phyloP scores from a whole-genome alignment of 2,113 vertebrate genomes.

The Brachionichthys hirsutus region DNA sequence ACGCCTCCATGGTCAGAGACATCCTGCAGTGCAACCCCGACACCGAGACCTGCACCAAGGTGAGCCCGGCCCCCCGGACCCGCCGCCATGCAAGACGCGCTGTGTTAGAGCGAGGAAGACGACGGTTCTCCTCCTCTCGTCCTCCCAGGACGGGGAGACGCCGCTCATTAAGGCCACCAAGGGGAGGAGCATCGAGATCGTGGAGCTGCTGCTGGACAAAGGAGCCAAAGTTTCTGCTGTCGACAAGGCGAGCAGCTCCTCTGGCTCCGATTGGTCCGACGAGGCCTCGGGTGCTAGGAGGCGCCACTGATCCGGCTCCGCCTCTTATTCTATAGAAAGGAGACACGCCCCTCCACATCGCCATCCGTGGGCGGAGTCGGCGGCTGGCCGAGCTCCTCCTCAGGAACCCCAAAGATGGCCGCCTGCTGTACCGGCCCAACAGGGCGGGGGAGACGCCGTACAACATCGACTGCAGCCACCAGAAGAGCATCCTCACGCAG shows the following conservation, averaged over 20 bases:
- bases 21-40: constrained; percentile 97
- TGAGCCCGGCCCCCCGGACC: constrained; percentile 54
- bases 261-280: too few species aligned
- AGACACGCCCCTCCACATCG: constrained; percentile 95
- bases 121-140: too few species aligned
- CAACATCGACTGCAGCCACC: constrained; percentile 98
- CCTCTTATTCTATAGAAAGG: constrained; percentile 82
- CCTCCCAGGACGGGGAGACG: constrained; percentile 88
- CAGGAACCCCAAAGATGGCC: constrained; percentile 95
- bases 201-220: constrained; percentile 96
- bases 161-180: constrained; percentile 97
- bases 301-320: too few species aligned
- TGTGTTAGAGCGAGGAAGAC: too few species aligned
- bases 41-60: constrained; percentile 96
- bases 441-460: constrained; percentile 97
- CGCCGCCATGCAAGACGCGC: too few species aligned
- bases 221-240: constrained; percentile 94
- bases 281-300: too few species aligned
- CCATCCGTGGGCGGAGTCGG: constrained; percentile 92
- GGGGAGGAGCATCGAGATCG: constrained; percentile 96
- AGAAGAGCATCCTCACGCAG: constrained; percentile 98
- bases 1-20: constrained; percentile 95
- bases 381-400: constrained; percentile 93
- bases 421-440: constrained; percentile 94
- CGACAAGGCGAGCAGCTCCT: constrained; percentile 83